phyloP scores from a whole-genome alignment of 2,888 invertebrate genomes.

The Dermolepida albohirtum region DNA sequence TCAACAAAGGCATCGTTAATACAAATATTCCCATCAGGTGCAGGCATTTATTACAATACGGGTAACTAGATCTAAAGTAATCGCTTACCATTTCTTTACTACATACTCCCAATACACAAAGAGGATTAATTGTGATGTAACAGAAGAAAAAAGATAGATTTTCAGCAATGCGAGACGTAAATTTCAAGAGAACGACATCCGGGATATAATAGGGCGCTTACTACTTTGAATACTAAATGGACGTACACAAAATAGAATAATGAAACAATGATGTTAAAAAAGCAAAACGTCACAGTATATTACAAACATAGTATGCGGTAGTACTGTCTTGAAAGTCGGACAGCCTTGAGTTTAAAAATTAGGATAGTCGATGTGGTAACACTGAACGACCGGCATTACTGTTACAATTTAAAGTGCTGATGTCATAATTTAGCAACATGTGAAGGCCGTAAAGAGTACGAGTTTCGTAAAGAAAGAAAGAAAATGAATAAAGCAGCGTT shows the following conservation, averaged over 20 bases:
- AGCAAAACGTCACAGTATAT: neutral
- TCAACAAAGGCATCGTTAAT: constrained; percentile 7
- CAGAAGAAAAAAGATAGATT: no score
- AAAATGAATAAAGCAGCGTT: neutral
- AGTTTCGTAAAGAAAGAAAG: no score
- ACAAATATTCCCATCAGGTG: constrained; percentile 33
- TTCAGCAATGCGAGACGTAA: no score
- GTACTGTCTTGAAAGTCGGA: constrained; percentile 22
- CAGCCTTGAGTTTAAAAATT: constrained; percentile 29
- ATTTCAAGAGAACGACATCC: no score
- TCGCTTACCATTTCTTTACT: neutral
- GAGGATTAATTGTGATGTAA: neutral
- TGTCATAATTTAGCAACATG: constrained; percentile 14
- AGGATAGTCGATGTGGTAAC: constrained; percentile 21
- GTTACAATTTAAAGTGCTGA: neutral
- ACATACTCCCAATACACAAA: neutral
- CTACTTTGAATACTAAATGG: no score
- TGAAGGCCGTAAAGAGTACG: constrained; percentile 7
- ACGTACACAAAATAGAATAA: no score
- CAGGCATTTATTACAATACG: constrained; percentile 10
- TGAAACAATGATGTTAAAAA: no score
- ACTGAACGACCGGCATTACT: neutral
- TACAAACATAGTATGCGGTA: constrained; percentile 13
- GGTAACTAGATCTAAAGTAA: neutral
- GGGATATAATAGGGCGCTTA: no score